Evolutionary conservation across 2,113 vertebrate genomes (phyloP).

Genomic region (Thalassarche chlororhynchos): DNA sequence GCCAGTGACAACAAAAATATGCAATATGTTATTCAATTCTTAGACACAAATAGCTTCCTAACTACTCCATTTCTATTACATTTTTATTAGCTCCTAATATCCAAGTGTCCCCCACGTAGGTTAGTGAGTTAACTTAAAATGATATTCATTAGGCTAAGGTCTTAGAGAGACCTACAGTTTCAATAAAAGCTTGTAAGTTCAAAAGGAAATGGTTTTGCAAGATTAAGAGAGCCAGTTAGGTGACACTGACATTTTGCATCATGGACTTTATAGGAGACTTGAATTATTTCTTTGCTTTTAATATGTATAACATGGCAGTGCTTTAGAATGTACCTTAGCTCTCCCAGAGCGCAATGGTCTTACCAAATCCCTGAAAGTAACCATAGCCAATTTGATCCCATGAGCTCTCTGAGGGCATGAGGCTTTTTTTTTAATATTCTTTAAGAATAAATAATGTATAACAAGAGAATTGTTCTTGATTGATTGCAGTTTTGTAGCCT

Average conservation of each 20-base stretch:
- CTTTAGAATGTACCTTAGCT: neutral
- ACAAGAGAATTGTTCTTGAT: neutral
- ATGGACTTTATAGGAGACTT: neutral
- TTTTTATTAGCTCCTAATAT: neutral
- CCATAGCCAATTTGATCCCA: neutral
- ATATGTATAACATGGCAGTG: fast-evolving
- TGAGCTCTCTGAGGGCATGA: neutral
- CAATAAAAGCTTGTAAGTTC: neutral
- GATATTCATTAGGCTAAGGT: neutral
- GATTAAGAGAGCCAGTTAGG: neutral
- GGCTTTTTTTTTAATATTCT: neutral
- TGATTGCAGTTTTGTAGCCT: neutral
- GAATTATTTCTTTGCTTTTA: neutral
- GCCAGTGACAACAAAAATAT: neutral
- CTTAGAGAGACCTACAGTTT: neutral
- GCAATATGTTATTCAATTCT: neutral
- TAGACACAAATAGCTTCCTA: neutral
- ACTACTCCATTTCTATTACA: neutral
- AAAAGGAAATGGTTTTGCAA: neutral
- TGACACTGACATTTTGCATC: neutral
- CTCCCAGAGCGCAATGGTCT: neutral
- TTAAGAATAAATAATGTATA: neutral
- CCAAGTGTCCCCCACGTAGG: neutral
- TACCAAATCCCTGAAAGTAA: neutral
- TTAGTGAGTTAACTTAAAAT: neutral